Base-by-base conservation (phyloP, 1,140 invertebrate genomes). In the Xylocopa sonorina region DNA sequence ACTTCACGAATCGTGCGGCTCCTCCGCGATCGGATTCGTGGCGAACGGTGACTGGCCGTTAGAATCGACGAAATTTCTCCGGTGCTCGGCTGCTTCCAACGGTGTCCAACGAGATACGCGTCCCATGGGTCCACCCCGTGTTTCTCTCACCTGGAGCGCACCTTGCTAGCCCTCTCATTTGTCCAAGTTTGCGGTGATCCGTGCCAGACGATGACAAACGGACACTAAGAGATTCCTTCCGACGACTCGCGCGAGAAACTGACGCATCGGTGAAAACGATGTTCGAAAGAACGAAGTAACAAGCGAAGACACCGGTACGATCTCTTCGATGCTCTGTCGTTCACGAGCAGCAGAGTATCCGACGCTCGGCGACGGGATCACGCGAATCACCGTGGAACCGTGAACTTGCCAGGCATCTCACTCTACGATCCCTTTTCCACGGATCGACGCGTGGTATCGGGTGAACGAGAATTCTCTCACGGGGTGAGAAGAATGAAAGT, bases 111-210 rank as follows among this genome's bases (percentile, higher is more conserved):
- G 50, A 69, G 60, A 18, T 82, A 53, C 68, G 60, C 77, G 68
- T 86, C 43, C 86, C 86, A 87, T 85, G 76, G 82, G 55, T 69
- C 77, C 85, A 82, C 67, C 83, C 73, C 60, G 82, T 71, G 66
- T 57, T 83, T 64, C 64, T 78, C 79, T 72, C 81, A 46, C 77
- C 85, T 57, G 62, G 55, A 60, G 50, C 64, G 53, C 58, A 34
- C 48, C 50, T 62, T 50, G 51, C 34, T 48, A 27, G 34, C 50
- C 60, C 75, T 76, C 74, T 84, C 84, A 87, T 87, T 77, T 62
- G 85, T 76, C 55, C 63, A 79, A 64, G n/a, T 55, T 72, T 48
- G 0, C 29, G 27, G 43, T 10, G 43, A 34, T 64, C 34, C 41
- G 6, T n/a, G 24, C 14, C 7, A 3, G 21, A 32, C 62, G 73